Base-by-base conservation (phyloP, 2,113 vertebrate genomes). In the Syrrhaptes paradoxus region DNA sequence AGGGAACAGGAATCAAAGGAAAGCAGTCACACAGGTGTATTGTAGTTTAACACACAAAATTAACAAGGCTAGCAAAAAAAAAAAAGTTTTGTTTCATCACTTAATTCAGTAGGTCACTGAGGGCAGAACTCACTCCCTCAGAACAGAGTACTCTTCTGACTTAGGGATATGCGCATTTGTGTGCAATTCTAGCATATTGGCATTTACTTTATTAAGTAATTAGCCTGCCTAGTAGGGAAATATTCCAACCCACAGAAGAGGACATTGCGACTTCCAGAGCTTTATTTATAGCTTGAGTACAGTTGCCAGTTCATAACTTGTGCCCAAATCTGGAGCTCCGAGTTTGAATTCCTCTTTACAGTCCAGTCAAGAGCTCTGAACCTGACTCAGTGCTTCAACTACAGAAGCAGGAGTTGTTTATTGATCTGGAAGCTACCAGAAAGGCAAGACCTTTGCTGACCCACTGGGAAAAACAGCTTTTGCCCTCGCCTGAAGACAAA, bases 271-370 rank as follows among this genome's bases (percentile, higher is more conserved):
- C 86, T 87, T 89, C 51, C 88, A 92, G 14, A 77, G 78, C 38
- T 79, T 85, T 87, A 87, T 94, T 93, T 95, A 94, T 79, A 95
- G 67, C 43, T 51, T 15, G 10, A 77, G 49, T 68, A 91, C 46
- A 74, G 63, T 46, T 67, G 31, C 19, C 76, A 70, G 52, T 51
- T 75, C 31, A 25, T 12, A 90, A 58, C 14, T 61, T 67, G 58
- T 74, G 90, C 43, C 72, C 93, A 95, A 57, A 94, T 77, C 81
- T 68, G 70, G 82, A 87, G 19, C 65, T 78, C 5, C 28, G 81
- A 85, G 45, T 61, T 9, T 51, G 34, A 95, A 78, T 54, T 67
- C 34, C 32, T 71, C 28, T 63, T 41, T 57, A 17, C 70, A 85
- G 36, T 46, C 57, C 45, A 78, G 18, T 46, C 49, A 70, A 90